Conservation (phyloP, 1,140 invertebrate genomes). For the Cydia pomonella region DNA sequence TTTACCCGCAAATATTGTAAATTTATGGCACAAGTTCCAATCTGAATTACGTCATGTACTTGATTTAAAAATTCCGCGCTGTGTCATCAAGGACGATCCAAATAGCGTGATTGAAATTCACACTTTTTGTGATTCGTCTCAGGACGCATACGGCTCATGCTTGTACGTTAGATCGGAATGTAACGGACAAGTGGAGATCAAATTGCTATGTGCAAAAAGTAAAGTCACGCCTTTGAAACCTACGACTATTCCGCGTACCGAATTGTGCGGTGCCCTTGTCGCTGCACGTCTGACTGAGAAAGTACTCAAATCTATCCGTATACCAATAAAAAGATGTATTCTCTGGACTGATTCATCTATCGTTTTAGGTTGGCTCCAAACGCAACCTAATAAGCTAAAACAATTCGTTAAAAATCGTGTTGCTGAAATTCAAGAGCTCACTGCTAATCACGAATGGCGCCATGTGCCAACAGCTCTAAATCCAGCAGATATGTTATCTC, state of each 20-base stretch:
- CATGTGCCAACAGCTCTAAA: slow-evolving; percentile 54
- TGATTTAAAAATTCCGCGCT: slow-evolving; percentile 21
- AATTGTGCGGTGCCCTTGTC: slow-evolving; percentile 67
- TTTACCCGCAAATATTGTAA: slow-evolving; percentile 45
- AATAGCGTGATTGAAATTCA: slow-evolving; percentile 5
- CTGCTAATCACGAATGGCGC: slow-evolving; percentile 44
- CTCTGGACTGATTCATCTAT: slow-evolving; percentile 46
- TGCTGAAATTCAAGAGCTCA: slow-evolving; percentile 54
- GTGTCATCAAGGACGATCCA: background rate
- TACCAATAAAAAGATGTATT: slow-evolving; percentile 15
- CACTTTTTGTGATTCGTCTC: slow-evolving; percentile 11
- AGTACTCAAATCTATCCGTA: slow-evolving; percentile 31
- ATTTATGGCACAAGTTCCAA: slow-evolving; percentile 39
- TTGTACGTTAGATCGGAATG: no score
- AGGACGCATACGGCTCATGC: slow-evolving; percentile 29
- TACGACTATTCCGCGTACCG: slow-evolving; percentile 66
- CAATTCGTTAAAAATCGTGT: no score
- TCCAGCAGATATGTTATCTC: slow-evolving; percentile 57
- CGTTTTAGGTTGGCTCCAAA: slow-evolving; percentile 41
- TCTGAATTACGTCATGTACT: background rate
- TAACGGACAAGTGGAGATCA: slow-evolving; percentile 14
- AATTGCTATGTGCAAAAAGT: slow-evolving; percentile 58
- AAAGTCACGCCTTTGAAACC: slow-evolving; percentile 61
- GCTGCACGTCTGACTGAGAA: slow-evolving; percentile 45
- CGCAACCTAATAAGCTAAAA: slow-evolving; percentile 47